A percentile compares a stretch with the other conserved stretches of the same genome.
Conservation (phyloP, 2,113 vertebrate genomes). For the Cryptotis parvus region DNA sequence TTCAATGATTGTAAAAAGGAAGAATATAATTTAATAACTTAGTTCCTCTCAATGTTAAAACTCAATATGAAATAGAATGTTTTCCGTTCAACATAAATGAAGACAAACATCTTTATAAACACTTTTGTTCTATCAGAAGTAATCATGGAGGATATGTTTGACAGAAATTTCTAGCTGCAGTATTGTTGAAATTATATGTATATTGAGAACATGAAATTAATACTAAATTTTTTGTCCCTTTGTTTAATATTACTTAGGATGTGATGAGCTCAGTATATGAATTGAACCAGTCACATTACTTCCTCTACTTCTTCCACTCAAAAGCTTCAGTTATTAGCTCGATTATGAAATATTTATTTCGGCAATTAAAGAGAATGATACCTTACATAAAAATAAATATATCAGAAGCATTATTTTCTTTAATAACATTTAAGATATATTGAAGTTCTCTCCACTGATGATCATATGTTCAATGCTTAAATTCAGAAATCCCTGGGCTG, state of each 20-base stretch:
- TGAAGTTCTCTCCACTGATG: neutral
- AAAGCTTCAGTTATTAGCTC: slow-evolving; percentile 46
- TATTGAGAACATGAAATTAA: slow-evolving; percentile 39
- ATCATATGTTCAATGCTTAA: neutral
- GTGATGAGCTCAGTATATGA: neutral
- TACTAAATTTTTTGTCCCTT: neutral
- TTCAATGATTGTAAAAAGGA: slow-evolving; percentile 55
- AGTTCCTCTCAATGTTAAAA: neutral
- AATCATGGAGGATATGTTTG: too few species aligned
- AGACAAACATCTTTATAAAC: slow-evolving; percentile 18
- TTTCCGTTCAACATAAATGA: neutral
- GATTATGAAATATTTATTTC: slow-evolving; percentile 55
- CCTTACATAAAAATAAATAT: slow-evolving; percentile 55
- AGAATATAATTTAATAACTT: neutral
- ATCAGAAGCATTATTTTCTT: slow-evolving; percentile 4
- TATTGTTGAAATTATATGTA: neutral
- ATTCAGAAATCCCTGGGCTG: neutral
- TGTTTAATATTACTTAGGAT: slow-evolving; percentile 6
- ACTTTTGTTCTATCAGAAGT: neutral
- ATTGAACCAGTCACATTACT: slow-evolving; percentile 9
- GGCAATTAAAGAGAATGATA: slow-evolving; percentile 19
- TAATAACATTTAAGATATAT: slow-evolving; percentile 23
- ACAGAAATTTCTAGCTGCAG: neutral
- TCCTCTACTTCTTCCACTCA: neutral
- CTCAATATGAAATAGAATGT: neutral